These are phyloP conservation scores for Chaetophractus vellerosus DNA, from an alignment of 2,797 vertebrate species.

Conservation along the genomic window DNA sequence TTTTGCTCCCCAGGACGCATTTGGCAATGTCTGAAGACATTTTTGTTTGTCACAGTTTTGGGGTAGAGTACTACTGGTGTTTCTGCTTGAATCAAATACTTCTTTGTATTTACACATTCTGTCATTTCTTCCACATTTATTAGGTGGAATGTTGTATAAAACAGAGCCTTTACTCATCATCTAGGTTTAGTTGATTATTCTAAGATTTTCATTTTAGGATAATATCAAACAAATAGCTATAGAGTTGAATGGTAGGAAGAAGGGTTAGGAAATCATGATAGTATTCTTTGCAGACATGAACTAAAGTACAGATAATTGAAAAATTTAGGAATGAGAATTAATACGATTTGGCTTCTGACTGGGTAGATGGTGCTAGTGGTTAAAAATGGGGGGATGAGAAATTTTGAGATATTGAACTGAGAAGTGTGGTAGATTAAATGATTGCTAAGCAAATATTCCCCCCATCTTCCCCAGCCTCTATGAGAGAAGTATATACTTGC, in stretches of 20 bases:
- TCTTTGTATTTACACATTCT: background rate
- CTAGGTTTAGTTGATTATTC: background rate
- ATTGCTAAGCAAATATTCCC: background rate
- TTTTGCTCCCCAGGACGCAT: background rate
- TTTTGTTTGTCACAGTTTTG: no score
- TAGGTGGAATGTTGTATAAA: background rate
- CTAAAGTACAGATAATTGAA: background rate
- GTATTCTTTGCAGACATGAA: background rate
- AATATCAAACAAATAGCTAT: background rate
- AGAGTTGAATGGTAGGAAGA: background rate
- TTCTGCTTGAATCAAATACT: background rate
- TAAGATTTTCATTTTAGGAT: constrained; percentile 20
- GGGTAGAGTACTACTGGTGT: no score
- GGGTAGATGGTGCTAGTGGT: background rate
- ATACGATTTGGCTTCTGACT: background rate
- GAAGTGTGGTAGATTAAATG: background rate
- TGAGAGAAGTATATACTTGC: background rate
- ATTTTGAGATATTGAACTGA: background rate
- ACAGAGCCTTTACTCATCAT: background rate
- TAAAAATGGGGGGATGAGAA: background rate
- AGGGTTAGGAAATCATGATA: background rate
- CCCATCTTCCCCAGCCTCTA: background rate
- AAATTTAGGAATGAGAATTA: background rate
- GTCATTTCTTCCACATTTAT: background rate
- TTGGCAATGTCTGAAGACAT: background rate